Conservation (phyloP, 2,113 vertebrate genomes). For the Muscicapa adusta region DNA sequence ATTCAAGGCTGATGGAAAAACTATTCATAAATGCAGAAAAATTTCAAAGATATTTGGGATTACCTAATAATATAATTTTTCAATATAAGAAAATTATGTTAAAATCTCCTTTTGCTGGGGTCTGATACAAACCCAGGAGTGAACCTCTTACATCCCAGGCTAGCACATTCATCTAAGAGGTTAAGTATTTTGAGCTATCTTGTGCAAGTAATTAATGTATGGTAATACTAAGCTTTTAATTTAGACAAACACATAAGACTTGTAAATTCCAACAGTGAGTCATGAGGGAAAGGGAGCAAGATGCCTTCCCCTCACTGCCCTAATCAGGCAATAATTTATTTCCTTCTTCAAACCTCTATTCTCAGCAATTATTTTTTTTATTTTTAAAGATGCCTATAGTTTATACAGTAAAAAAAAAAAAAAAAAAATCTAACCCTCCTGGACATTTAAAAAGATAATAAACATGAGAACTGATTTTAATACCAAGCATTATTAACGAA, state of each 20-base stretch:
- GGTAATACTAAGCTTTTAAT: conserved; percentile 20
- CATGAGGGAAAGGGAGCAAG: not conserved
- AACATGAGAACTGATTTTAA: not conserved
- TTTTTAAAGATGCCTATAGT: not conserved
- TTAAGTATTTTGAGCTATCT: not conserved
- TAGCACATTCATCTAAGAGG: not conserved
- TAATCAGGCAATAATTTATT: not conserved
- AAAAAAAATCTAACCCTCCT: rapidly evolving
- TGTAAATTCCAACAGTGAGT: conserved; percentile 22
- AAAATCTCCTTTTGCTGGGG: not conserved
- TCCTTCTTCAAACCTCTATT: not conserved
- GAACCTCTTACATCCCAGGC: not conserved
- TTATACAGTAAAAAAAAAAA: not conserved
- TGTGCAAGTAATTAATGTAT: not conserved
- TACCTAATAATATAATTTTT: not conserved
- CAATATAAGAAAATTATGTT: not conserved
- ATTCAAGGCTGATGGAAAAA: not conserved
- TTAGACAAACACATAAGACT: conserved; percentile 11
- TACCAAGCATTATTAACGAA: not conserved
- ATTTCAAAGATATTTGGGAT: not conserved
- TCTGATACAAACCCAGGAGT: not conserved
- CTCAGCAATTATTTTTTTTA: not conserved
- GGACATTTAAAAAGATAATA: not conserved
- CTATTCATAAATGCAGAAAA: not conserved
- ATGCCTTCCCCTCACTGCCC: not conserved